Base-by-base conservation (phyloP, 2,888 invertebrate genomes). In the Sylvicola fuscatus region DNA sequence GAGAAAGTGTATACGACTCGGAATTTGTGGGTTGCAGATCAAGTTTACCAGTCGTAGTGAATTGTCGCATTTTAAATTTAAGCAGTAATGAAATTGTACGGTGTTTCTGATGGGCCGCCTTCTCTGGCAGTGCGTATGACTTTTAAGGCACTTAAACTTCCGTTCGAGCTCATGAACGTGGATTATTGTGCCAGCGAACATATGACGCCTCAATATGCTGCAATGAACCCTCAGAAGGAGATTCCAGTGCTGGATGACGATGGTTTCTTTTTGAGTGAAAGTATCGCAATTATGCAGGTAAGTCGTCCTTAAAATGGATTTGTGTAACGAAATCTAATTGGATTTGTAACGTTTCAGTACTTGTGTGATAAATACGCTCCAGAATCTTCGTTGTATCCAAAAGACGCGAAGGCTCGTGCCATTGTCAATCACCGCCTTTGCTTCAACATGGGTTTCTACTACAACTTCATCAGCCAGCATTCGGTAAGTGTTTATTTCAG, bases 211-310 rank as follows among this genome's bases (percentile, higher is more conserved):
- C 69, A 72, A 27, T 80, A 72, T 52, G 21, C 21, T 8, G 21
- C 21, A 21, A 63, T 74, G 60, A 79, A 79, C 55, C 79, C 79
- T 1, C 79, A 79, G 55, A 77, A 75, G 50, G 79, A 80, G 53
- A 77, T 80, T 47, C 75, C 82, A 2, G 72, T 77, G 2, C 51
- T 87, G 37, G 76, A 82, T 41, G 86, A 87, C 48, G 66, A 76
- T 46, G 82, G 82, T 14, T 78, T 84, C 50, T 65, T 64, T 43
- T 56, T 87, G 35, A 69, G 81, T 44, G 86, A 86, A 58, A 83
- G 81, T 44, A 63, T 66, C 44, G 69, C 70, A 3, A 70, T 70
- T 40, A 54, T 57, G 57, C 62, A 56, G 41, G 44, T 43, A 41
- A 15, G 12, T 29, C n/a, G 4, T 29, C 14, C 29, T 8, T 29